Base-by-base conservation (phyloP, 2,113 vertebrate species). In the Tachysurus vachellii region DNA sequence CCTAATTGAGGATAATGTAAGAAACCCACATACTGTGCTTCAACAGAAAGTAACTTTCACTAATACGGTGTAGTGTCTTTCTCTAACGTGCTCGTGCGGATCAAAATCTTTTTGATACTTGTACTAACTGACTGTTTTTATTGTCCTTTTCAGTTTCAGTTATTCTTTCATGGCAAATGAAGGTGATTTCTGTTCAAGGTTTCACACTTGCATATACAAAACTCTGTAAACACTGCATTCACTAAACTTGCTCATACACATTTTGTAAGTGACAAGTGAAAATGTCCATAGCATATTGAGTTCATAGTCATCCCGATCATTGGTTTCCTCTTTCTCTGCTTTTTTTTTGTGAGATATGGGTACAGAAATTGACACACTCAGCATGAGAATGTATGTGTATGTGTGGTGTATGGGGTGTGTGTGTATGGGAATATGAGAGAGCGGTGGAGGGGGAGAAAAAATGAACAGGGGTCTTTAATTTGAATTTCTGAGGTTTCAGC, bases 281-380 rank as follows among this genome's bases (percentile, higher is more conserved):
- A 84, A 73, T 83, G 70, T 76, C 87, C 88, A 81, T 88, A 90
- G 87, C 89, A 87, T 90, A 81, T 89, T 36, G 68, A 92, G 89
- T 85, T 26, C 57, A 90, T 70, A 88, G 84, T 91, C 70, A 83
- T 82, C 81, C 88, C 71, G 86, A 92, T 93, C 91, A 90, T 85
- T 77, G 88, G 75, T 91, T 95, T 95, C 91, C 93, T 88, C 84
- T 85, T 59, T 84, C 59, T 23, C 31, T 81, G 88, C 89, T 93
- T 91, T 90, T 91, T 90, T 89, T 91, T 87, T 91, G 87, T 64
- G 1, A 62, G 36, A 11, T 83, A 86, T 89, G 17, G 80, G 89
- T 76, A 59, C 31, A 50, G 83, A 62, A 80, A 62, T 88, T 54
- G 90, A 91, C 82, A 90, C 87, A 88, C 84, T 85, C 66, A 85